phyloP scores from a whole-genome alignment of 2,797 vertebrate genomes.

The Poecilia picta region DNA sequence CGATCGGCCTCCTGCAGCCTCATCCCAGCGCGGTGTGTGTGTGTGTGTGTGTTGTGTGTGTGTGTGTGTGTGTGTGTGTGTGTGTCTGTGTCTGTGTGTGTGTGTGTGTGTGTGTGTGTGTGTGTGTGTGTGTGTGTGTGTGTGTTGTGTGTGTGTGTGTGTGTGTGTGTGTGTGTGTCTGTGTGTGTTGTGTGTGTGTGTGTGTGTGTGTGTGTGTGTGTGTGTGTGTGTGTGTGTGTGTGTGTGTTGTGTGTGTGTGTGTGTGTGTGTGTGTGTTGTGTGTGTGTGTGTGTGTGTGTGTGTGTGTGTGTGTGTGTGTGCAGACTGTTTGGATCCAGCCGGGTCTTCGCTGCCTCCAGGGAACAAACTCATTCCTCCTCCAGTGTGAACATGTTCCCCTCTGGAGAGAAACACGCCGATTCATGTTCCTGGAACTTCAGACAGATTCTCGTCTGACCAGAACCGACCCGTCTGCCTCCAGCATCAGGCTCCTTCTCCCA shows the following conservation, averaged over 20 bases:
- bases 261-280: no score
- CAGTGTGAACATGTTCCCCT: not conserved
- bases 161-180: no score
- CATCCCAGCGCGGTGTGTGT: no score
- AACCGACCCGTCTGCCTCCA: not conserved
- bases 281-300: not conserved
- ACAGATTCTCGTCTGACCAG: not conserved
- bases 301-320: not conserved
- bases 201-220: no score
- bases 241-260: no score
- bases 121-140: no score
- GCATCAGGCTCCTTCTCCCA: not conserved
- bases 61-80: no score
- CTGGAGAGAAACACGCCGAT: not conserved
- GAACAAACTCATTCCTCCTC: not conserved
- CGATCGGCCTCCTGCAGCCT: not conserved
- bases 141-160: no score
- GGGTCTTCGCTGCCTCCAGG: not conserved
- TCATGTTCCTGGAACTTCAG: not conserved
- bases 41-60: not conserved
- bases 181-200: no score
- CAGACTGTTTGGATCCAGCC: not conserved
- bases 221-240: no score
- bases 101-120: no score
- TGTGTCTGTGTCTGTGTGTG: no score